phyloP scores from a whole-genome alignment of 2,888 invertebrate species.

The Ormyrus rosae region DNA sequence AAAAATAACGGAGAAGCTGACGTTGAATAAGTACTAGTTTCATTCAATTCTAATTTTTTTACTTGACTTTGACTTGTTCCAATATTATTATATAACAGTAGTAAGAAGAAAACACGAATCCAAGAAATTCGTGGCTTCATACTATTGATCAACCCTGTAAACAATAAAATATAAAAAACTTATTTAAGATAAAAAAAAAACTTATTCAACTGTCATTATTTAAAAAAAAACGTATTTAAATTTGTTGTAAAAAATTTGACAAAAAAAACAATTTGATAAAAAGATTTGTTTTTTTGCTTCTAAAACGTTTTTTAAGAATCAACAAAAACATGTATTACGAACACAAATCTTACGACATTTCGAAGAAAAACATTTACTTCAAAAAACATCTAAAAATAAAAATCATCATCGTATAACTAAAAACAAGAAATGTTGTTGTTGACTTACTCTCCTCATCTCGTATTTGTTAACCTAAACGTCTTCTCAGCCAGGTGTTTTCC shows the following conservation, averaged over 20 bases:
- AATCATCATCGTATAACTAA: background rate
- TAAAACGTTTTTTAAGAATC: background rate
- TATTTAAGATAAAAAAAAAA: too few species aligned
- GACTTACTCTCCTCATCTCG: slow-evolving; percentile 40
- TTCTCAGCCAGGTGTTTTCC: background rate
- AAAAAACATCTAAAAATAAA: background rate
- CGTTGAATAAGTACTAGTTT: background rate
- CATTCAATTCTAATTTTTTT: slow-evolving; percentile 17
- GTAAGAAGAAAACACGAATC: slow-evolving; percentile 61
- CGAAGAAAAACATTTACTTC: too few species aligned
- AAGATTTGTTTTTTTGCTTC: too few species aligned
- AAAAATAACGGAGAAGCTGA: background rate
- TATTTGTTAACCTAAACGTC: slow-evolving; percentile 44
- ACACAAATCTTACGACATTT: background rate
- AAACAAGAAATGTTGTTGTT: slow-evolving; percentile 10
- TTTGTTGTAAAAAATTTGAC: too few species aligned
- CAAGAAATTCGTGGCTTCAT: slow-evolving; percentile 68
- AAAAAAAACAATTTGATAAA: background rate
- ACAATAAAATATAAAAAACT: slow-evolving; percentile 3
- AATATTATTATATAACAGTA: slow-evolving; percentile 59
- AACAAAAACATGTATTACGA: background rate
- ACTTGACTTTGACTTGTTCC: slow-evolving; percentile 52
- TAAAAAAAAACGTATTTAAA: too few species aligned
- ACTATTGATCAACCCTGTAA: slow-evolving; percentile 50
- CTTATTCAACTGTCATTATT: background rate